Evolutionary conservation across 2,113 vertebrate species (phyloP).

Genomic region (Perca schrenkii): DNA sequence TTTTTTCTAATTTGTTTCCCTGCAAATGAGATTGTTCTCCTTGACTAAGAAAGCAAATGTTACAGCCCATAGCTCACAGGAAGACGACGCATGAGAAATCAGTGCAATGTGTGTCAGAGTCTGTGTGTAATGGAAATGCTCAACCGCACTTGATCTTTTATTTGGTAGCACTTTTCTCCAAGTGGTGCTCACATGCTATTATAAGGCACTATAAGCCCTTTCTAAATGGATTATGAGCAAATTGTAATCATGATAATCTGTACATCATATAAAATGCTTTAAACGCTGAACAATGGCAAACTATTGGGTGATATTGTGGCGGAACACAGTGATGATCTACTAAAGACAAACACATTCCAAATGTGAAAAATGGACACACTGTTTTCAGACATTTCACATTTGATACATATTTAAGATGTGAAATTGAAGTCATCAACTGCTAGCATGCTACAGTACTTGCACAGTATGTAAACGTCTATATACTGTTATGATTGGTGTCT

Average conservation of each 20-base stretch:
- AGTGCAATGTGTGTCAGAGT: constrained; percentile 57
- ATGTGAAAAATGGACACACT: background rate
- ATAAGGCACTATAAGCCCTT: constrained; percentile 55
- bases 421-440: background rate
- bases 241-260: constrained; percentile 64
- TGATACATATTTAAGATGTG: background rate
- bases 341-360: background rate
- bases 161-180: constrained; percentile 67
- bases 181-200: constrained; percentile 66
- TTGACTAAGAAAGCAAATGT: constrained; percentile 83
- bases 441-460: no score
- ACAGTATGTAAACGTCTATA: background rate
- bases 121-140: constrained; percentile 58
- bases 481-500: background rate
- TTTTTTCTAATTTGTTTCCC: constrained; percentile 79
- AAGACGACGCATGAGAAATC: constrained; percentile 76
- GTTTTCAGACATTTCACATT: background rate
- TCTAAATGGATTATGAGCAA: constrained; percentile 66
- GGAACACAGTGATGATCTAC: background rate
- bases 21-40: constrained; percentile 86
- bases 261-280: constrained; percentile 51
- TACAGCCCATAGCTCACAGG: constrained; percentile 78
- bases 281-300: constrained; percentile 40
- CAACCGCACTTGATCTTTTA: constrained; percentile 71
- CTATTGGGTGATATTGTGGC: constrained; percentile 20